These are phyloP conservation scores for Lasioglossum albipes DNA, from an alignment of 1,140 invertebrate genomes.

Conservation along the genomic window DNA sequence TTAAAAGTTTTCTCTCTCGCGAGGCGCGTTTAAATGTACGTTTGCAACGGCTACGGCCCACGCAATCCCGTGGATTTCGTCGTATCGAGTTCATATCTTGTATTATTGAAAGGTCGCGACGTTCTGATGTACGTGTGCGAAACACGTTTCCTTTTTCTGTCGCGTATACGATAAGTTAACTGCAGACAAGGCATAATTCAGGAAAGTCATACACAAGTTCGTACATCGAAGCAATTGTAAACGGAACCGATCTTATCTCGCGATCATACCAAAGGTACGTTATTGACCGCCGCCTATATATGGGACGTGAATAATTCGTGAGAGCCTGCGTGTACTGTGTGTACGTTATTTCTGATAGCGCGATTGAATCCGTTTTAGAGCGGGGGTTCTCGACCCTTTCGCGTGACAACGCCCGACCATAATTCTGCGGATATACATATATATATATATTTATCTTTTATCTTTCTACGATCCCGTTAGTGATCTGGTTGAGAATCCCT, in stretches of 20 bases:
- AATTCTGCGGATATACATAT: too few relatives aligned
- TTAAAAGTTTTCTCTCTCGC: constrained; percentile 1
- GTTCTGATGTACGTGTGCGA: background rate
- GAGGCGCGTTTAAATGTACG: background rate
- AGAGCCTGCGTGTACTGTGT: background rate
- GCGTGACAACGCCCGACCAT: background rate
- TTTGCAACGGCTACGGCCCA: background rate
- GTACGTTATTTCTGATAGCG: background rate
- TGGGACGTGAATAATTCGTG: constrained; percentile 11
- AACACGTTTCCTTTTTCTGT: background rate
- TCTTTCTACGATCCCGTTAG: background rate
- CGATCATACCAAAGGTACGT: constrained; percentile 58
- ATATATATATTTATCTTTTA: too few relatives aligned
- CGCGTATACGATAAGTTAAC: constrained; percentile 2
- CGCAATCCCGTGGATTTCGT: background rate
- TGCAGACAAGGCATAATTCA: too few relatives aligned
- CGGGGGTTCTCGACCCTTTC: background rate
- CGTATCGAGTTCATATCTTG: constrained; percentile 24
- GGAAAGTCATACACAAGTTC: constrained; percentile 5
- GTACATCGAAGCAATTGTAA: constrained; percentile 18
- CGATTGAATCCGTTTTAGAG: background rate
- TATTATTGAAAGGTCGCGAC: background rate
- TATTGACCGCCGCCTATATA: constrained; percentile 16
- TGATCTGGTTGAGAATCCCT: constrained; percentile 1
- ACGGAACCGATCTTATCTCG: constrained; percentile 53